Conservation (phyloP, 2,113 vertebrate genomes). For the Dipodomys spectabilis region DNA sequence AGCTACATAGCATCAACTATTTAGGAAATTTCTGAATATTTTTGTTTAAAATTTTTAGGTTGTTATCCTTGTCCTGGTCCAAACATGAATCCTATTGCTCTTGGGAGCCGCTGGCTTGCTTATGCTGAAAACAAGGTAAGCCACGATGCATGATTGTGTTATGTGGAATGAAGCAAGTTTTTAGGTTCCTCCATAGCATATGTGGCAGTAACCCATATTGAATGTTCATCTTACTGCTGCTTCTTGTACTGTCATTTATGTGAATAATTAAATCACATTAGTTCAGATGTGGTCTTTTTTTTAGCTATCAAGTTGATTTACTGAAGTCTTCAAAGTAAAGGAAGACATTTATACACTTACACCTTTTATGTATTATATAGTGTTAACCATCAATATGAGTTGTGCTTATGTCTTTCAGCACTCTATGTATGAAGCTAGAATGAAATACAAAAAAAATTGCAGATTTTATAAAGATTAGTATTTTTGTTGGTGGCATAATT, state of each 20-base stretch:
- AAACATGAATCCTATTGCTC: conserved; percentile 96
- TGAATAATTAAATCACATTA: conserved; percentile 31
- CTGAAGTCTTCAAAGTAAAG: conserved; percentile 1
- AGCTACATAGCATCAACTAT: conserved; percentile 66
- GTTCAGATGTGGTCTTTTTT: background rate
- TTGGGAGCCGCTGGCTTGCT: conserved; percentile 97
- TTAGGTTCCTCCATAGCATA: background rate
- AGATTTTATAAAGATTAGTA: background rate
- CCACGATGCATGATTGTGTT: background rate
- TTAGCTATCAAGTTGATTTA: background rate
- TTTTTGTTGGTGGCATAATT: conserved; percentile 7
- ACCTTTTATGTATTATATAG: background rate
- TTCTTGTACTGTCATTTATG: background rate
- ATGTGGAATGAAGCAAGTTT: background rate
- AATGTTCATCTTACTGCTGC: conserved; percentile 19
- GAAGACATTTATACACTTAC: background rate
- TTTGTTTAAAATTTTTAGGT: conserved; percentile 88
- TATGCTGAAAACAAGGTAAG: conserved; percentile 99
- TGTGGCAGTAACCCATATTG: background rate
- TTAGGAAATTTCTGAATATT: conserved; percentile 73
- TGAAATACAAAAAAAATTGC: conserved; percentile 9
- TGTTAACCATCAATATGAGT: no score
- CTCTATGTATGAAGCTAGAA: background rate
- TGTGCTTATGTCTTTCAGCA: background rate
- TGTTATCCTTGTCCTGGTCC: conserved; percentile 98